Evolutionary conservation across 2,113 vertebrate genomes (phyloP).

Genomic region (Ptilonorhynchus violaceus): DNA sequence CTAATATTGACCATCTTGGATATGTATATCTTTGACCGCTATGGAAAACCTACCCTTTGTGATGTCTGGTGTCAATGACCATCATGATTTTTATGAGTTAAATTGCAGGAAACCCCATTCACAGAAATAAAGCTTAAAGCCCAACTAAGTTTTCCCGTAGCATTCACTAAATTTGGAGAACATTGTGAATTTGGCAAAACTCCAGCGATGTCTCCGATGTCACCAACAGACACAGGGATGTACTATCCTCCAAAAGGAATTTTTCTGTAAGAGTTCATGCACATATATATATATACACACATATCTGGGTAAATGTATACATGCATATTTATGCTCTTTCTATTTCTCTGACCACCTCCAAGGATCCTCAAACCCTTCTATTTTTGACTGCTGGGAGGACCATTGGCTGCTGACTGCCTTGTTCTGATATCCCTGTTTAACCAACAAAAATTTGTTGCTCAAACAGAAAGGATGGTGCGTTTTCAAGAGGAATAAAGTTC

Average conservation of each 20-base stretch:
- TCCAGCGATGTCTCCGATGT: neutral
- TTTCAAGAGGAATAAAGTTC: neutral
- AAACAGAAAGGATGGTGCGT: neutral
- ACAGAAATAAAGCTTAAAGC: neutral
- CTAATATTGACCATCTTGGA: neutral
- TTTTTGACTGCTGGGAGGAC: neutral
- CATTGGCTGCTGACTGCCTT: neutral
- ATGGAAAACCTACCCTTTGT: neutral
- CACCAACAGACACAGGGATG: neutral
- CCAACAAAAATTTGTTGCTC: neutral
- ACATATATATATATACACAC: neutral
- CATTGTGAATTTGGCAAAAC: slow-evolving; percentile 39
- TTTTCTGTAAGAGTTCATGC: neutral
- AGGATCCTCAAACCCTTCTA: neutral
- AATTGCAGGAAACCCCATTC: neutral
- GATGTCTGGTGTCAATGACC: neutral
- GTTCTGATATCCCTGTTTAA: neutral
- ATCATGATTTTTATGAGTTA: neutral
- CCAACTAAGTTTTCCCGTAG: neutral
- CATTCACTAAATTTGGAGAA: neutral
- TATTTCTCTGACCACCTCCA: neutral
- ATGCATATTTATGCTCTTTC: neutral
- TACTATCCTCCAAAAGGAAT: neutral
- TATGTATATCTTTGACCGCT: neutral
- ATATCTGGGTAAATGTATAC: neutral